These are phyloP conservation scores for Prolemur simus DNA, from an alignment of 2,113 vertebrate species.

Conservation along the genomic window DNA sequence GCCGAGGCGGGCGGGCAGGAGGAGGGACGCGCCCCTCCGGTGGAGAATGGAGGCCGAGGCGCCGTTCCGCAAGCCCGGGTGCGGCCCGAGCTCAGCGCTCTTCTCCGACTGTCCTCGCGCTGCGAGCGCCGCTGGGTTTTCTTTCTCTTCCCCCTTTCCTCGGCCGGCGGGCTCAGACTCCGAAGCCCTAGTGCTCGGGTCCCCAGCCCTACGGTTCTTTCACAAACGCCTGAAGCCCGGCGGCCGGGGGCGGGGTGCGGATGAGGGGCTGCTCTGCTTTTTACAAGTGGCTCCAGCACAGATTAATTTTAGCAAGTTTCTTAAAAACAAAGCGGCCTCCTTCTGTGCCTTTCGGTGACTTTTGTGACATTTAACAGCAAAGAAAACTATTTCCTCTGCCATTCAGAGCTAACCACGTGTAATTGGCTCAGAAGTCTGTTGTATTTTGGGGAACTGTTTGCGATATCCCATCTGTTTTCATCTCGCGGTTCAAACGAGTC, in stretches of 20 bases:
- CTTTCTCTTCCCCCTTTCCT: background rate
- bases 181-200: background rate
- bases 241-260: background rate
- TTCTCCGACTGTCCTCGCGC: background rate
- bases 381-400: conserved; percentile 92
- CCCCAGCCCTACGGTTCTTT: background rate
- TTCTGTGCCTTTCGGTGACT: conserved; percentile 85
- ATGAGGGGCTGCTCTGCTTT: conserved; percentile 43
- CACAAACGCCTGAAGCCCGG: background rate
- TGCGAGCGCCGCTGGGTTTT: background rate
- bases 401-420: conserved; percentile 89
- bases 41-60: background rate
- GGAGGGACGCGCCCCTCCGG: background rate
- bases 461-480: conserved; percentile 87
- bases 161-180: background rate
- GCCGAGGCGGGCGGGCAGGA: conserved; percentile 70
- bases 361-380: conserved; percentile 92
- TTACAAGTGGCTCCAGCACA: conserved; percentile 52
- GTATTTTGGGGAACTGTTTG: conserved; percentile 89
- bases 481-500: conserved; percentile 84
- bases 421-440: conserved; percentile 91
- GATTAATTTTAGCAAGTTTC: conserved; percentile 82
- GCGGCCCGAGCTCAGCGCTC: too few species aligned
- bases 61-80: background rate
- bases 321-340: conserved; percentile 83